Percentiles rank a stretch among this genome's conserved stretches.
phyloP scores from a whole-genome alignment of 2,113 vertebrate species.

The Galeopterus variegatus region DNA sequence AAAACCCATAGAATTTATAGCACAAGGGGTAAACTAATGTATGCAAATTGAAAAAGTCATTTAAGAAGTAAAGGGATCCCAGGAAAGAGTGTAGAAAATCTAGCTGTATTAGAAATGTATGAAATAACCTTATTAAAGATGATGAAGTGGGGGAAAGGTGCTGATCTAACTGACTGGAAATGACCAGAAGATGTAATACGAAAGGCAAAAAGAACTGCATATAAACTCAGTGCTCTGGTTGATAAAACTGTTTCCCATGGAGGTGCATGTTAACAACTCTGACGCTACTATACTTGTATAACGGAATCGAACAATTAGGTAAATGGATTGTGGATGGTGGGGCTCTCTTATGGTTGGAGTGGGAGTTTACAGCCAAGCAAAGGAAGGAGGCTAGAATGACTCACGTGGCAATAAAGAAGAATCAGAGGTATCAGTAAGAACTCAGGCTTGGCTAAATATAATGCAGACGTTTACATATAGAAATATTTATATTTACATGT shows the following conservation, averaged over 20 bases:
- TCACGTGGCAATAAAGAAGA: background rate
- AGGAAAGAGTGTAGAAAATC: background rate
- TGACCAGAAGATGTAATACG: background rate
- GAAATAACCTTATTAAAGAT: background rate
- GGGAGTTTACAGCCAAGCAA: background rate
- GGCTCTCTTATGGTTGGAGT: too few species aligned
- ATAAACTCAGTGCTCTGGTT: background rate
- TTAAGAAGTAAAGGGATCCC: background rate
- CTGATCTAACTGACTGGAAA: background rate
- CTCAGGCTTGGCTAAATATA: background rate
- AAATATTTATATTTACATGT: background rate
- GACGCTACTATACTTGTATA: too few species aligned
- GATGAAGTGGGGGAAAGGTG: background rate
- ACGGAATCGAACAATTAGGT: background rate
- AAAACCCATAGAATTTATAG: background rate
- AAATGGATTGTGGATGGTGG: too few species aligned
- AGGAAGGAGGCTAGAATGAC: background rate
- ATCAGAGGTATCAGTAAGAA: background rate
- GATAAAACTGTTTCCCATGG: background rate
- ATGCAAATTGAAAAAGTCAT: background rate
- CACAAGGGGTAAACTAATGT: background rate
- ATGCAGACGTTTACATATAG: background rate
- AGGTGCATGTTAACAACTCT: background rate
- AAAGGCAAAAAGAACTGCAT: background rate
- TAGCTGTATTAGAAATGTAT: background rate